A percentile compares a stretch with the other conserved stretches of the same genome.
phyloP scores from a whole-genome alignment of 2,888 invertebrate species.

The Osmoderma eremita region DNA sequence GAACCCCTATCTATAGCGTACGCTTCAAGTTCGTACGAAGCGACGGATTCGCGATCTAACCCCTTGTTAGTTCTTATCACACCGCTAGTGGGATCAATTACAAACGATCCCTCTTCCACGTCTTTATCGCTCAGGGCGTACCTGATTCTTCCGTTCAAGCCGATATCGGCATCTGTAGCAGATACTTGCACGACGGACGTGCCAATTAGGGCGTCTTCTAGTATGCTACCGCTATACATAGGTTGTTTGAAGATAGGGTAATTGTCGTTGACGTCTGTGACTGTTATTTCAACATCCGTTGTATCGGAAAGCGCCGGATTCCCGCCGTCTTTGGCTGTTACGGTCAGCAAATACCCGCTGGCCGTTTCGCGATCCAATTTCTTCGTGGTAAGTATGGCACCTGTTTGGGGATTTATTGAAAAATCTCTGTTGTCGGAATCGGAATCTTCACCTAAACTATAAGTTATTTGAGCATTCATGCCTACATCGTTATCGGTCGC shows the following conservation, averaged over 20 bases:
- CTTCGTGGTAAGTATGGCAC: conserved; percentile 89
- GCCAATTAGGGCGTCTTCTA: conserved; percentile 88
- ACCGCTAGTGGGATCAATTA: conserved; percentile 91
- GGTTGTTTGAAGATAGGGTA: conserved; percentile 86
- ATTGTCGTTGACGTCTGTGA: conserved; percentile 97
- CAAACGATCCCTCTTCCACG: conserved; percentile 88
- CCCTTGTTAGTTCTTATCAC: conserved; percentile 89
- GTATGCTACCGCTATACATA: conserved; percentile 82
- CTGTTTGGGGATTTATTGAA: conserved; percentile 90
- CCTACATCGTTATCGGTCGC: conserved; percentile 96
- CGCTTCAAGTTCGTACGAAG: conserved; percentile 85
- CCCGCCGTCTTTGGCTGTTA: conserved; percentile 94
- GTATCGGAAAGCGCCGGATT: conserved; percentile 90
- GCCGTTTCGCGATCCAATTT: conserved; percentile 85
- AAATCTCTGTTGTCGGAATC: conserved; percentile 77
- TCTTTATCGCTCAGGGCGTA: conserved; percentile 80
- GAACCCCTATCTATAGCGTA: conserved; percentile 89
- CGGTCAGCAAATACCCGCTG: conserved; percentile 85
- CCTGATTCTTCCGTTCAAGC: conserved; percentile 86
- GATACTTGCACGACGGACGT: conserved; percentile 81
- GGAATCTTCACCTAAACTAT: conserved; percentile 77
- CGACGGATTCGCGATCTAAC: conserved; percentile 90
- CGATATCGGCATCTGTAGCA: conserved; percentile 86
- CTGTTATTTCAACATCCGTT: conserved; percentile 93
- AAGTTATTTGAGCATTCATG: conserved; percentile 89